Evolutionary conservation across 35 echinoderm and acorn worm species (phyloP), one percentile per base, ranked within the genome.

Genomic region (Strongylocentrotus purpuratus): DNA sequence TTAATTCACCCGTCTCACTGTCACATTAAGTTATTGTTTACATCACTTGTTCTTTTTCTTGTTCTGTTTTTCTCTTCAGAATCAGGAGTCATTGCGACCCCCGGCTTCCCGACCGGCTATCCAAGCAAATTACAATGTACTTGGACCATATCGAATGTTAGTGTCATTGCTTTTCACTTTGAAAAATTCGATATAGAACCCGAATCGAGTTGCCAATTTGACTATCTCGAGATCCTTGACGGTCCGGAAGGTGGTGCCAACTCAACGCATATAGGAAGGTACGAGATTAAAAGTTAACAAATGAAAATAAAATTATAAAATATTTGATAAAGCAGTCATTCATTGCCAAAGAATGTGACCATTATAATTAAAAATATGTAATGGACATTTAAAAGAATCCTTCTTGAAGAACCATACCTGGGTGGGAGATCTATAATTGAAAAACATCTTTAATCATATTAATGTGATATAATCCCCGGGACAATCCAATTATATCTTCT

Each of bases 191-290:
- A 97, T 92, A 22, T 97, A 6, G 97, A 97, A 94, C 92, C 92
- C 9, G 92, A 97, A 47, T 94, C 61, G 47, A 94, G 88, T 33
- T 97, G 97, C 60, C 95, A 47, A 2, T 97, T 96, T 32, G 97
- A 97, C 58, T 97, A 91, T 94, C 65, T 97, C 25, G 97, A 95
- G 45, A 96, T 97, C 32, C 33, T 28, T 31, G 97, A 97, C 55
- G 97, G 97, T 45, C 46, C 94, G 22, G 65, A 95, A 31, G 32
- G 85, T 13, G 61, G 90, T 17, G 70, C 50, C 33, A 46, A 48
- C n/a, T 47, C 93, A 4, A 96, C 85, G 47, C 95, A 96, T 96
- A 94, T 97, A 93, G 97, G 97, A 95, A 95, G 97, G 95, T 97
- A 96, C 48, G 93, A 28, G 65, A 78, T 28, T 28, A 61, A 4